A percentile compares a stretch with the other conserved stretches of the same genome.
phyloP scores from a whole-genome alignment of 2,888 invertebrate species.

The Dasysyrphus albostriatus region DNA sequence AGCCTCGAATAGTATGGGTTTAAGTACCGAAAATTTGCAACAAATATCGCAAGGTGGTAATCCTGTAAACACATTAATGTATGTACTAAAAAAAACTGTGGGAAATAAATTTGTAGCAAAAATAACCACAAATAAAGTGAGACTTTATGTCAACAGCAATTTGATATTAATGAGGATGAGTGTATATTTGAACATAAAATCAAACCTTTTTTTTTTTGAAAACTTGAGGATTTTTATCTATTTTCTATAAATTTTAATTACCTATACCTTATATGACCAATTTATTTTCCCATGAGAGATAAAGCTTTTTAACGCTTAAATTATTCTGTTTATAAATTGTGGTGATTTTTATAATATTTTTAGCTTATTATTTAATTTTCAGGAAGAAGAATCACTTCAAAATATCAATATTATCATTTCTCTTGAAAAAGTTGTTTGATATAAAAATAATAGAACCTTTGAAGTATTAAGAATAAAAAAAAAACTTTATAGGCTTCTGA shows the following conservation, averaged over 20 bases:
- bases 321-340: not conserved
- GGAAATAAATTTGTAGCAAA: constrained; percentile 21
- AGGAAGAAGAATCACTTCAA: too few species aligned
- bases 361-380: too few species aligned
- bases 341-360: not conserved
- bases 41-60: too few species aligned
- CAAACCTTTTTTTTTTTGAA: constrained; percentile 7
- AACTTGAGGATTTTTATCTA: constrained; percentile 16
- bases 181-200: constrained; percentile 2
- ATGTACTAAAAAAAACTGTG: too few species aligned
- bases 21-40: too few species aligned
- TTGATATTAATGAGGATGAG: constrained; percentile 10
- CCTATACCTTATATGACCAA: not conserved
- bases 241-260: not conserved
- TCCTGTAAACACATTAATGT: too few species aligned
- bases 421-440: too few species aligned
- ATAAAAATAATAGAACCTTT: too few species aligned
- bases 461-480: too few species aligned
- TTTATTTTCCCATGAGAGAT: constrained; percentile 35
- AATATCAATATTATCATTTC: too few species aligned
- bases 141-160: not conserved
- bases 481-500: too few species aligned
- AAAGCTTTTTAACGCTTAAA: not conserved
- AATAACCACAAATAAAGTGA: not conserved
- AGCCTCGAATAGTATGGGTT: too few species aligned